Evolutionary conservation across 2,797 vertebrate genomes (phyloP).

Genomic region (Bradypodion pumilum): DNA sequence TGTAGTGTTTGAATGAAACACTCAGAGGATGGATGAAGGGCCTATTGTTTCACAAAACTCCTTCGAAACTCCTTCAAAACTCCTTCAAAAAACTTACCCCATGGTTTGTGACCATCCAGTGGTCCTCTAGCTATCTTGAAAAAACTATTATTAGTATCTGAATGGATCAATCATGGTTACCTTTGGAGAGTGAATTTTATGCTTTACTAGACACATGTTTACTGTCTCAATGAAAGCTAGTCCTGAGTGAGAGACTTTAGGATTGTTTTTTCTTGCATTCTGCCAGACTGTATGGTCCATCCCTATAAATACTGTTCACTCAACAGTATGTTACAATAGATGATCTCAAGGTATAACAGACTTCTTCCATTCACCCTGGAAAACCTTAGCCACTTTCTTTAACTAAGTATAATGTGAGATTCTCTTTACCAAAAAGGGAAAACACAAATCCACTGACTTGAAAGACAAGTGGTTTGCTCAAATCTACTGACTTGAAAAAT

Average conservation of each 20-base stretch:
- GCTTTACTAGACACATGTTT: neutral
- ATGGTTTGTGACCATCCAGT: neutral
- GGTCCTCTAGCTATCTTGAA: neutral
- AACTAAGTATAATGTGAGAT: neutral
- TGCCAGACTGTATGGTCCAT: neutral
- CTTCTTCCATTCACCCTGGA: too few relatives aligned
- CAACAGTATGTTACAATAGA: neutral
- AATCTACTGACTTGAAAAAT: neutral
- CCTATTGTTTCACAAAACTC: neutral
- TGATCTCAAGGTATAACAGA: neutral
- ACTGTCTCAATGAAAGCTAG: neutral
- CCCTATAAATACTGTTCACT: neutral
- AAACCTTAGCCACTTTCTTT: neutral
- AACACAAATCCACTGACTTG: neutral
- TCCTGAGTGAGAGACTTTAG: neutral
- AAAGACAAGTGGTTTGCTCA: neutral
- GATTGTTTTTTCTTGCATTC: neutral
- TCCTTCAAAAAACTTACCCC: neutral
- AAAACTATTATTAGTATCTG: neutral
- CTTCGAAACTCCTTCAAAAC: too few relatives aligned
- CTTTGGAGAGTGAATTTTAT: neutral
- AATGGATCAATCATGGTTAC: neutral
- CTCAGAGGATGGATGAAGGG: neutral
- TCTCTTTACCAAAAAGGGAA: neutral
- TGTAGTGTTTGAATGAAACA: neutral